Evolutionary conservation across 2,888 invertebrate species (phyloP), one percentile per base, ranked within the genome.

Genomic region (Synanthedon tipuliformis): DNA sequence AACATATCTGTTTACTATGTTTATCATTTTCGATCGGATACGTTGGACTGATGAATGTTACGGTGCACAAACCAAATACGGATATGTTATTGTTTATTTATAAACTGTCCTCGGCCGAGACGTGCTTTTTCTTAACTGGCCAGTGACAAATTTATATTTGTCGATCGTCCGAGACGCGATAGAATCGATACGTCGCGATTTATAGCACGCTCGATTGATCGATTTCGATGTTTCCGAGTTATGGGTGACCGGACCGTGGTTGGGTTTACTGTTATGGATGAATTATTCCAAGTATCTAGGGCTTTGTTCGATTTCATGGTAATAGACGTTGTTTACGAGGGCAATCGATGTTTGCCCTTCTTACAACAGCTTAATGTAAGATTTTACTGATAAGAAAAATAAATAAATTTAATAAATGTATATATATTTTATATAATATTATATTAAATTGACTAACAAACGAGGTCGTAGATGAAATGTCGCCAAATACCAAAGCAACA

Each of bases 111-210:
- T 60, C 61, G 64, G 69, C 64, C 63, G 65, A 65, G 64, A 66
- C 64, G 65, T 62, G 71, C 75, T 79, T 81, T 83, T 84, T 78
- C 80, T 77, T 45, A 64, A 75, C 68, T 73, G 66, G 66, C 68
- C 78, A 69, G 74, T 85, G 86, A 85, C 85, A 85, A 86, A 87
- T 86, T 84, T 87, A 86, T 86, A 86, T 84, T 58, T 80, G 81
- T 82, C 80, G 83, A 82, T 81, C 71, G 73, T 59, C 68, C 61
- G 72, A 68, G 75, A 75, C 76, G 76, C 76, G 84, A 86, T 85
- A 81, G 79, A 78, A 81, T 79, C 81, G 83, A 83, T 81, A 76
- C 67, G 76, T 71, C 65, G 64, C 77, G 78, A 86, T 85, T 85
- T 86, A 85, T 82, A 73, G 71, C 69, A 75, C 75, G 75, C 73